Evolutionary conservation across 2,797 vertebrate genomes (phyloP).

Genomic region (Xyrichtys novacula): DNA sequence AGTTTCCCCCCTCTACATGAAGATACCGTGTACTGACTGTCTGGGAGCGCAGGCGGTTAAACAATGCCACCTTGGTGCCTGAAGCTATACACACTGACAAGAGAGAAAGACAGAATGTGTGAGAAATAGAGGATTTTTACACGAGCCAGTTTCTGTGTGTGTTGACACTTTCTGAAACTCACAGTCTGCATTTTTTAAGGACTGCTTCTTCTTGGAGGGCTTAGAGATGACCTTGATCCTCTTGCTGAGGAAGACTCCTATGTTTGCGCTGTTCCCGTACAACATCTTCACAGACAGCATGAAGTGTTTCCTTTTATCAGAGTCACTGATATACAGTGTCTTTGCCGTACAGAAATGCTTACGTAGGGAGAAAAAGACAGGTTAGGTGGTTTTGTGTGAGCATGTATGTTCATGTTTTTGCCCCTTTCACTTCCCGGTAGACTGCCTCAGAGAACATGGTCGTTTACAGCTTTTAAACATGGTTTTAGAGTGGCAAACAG

Average conservation of each 20-base stretch:
- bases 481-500: neutral
- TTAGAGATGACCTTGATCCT: constrained; percentile 99
- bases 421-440: constrained; percentile 31
- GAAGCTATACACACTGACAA: constrained; percentile 96
- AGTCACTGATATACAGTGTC: constrained; percentile 98
- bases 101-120: neutral
- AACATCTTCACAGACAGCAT: constrained; percentile 99
- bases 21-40: constrained; percentile 99
- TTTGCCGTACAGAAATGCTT: constrained; percentile 99
- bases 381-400: constrained; percentile 11
- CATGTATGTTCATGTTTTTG: constrained; percentile 1
- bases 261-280: constrained; percentile 96
- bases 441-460: constrained; percentile 4
- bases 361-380: constrained; percentile 1
- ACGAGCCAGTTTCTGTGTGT: neutral
- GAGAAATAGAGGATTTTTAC: neutral
- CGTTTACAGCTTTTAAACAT: neutral
- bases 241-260: constrained; percentile 97
- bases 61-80: constrained; percentile 98
- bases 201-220: constrained; percentile 99
- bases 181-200: constrained; percentile 98
- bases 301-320: constrained; percentile 99
- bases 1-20: constrained; percentile 98
- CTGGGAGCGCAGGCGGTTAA: constrained; percentile 98
- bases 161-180: constrained; percentile 72